These are phyloP conservation scores for Drosophila neotestacea DNA, from an alignment of 2,888 invertebrate genomes.

Conservation along the genomic window DNA sequence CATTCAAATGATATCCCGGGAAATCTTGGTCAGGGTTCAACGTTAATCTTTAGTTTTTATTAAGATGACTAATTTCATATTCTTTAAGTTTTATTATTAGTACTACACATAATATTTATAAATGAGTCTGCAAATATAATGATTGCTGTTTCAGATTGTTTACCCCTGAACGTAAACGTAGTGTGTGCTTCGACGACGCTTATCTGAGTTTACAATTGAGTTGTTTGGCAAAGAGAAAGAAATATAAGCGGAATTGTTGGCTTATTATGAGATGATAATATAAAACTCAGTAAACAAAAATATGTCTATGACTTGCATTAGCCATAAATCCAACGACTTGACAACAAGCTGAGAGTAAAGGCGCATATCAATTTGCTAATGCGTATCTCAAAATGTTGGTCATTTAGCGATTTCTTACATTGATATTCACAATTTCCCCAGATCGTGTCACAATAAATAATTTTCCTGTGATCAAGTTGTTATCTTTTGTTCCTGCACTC, in stretches of 20 bases:
- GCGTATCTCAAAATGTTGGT: slow-evolving; percentile 27
- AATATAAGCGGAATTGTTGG: slow-evolving; percentile 14
- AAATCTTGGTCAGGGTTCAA: neutral
- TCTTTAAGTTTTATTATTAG: neutral
- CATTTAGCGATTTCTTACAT: slow-evolving; percentile 38
- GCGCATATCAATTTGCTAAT: slow-evolving; percentile 19
- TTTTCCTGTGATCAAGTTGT: slow-evolving; percentile 77
- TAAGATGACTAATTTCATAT: neutral
- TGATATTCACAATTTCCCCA: slow-evolving; percentile 41
- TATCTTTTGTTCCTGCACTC: slow-evolving; percentile 52
- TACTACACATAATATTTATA: slow-evolving; percentile 8
- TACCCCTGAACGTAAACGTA: neutral
- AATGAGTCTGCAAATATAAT: slow-evolving; percentile 8
- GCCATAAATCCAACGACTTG: slow-evolving; percentile 24
- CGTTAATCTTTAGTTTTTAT: neutral
- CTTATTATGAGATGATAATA: slow-evolving; percentile 39
- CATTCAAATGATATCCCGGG: neutral
- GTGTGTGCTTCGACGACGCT: neutral
- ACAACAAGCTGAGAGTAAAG: slow-evolving; percentile 20
- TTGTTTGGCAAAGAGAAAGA: slow-evolving; percentile 9
- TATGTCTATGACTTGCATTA: slow-evolving; percentile 20
- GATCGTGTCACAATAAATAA: slow-evolving; percentile 81
- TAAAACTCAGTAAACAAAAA: slow-evolving; percentile 27
- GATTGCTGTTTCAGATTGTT: neutral
- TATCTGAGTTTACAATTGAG: slow-evolving; percentile 25